Evolutionary conservation across 2,797 vertebrate species (phyloP).

Genomic region (Allobates femoralis): DNA sequence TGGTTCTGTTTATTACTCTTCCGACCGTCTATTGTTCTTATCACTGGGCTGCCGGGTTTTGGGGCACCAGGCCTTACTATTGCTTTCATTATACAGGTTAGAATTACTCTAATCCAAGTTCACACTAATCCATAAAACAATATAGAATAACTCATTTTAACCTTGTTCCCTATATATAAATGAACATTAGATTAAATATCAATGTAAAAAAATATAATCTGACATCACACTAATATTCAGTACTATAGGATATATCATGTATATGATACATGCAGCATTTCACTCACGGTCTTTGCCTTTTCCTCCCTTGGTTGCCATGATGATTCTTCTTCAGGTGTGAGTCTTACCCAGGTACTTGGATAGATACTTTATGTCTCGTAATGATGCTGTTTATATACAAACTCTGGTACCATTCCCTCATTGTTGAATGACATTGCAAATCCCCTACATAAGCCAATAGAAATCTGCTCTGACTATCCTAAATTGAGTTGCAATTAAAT

Average conservation of each 20-base stretch:
- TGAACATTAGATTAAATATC: background rate
- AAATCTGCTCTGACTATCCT: background rate
- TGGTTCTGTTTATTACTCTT: background rate
- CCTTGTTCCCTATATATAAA: background rate
- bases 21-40: background rate
- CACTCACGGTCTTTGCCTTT: conserved; percentile 1
- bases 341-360: too few relatives aligned
- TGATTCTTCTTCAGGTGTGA: background rate
- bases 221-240: background rate
- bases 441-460: background rate
- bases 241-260: background rate
- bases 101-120: background rate
- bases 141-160: background rate
- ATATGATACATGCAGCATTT: background rate
- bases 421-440: background rate
- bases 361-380: background rate
- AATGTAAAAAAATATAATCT: background rate
- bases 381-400: conserved; percentile 28
- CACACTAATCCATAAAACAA: background rate
- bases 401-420: background rate
- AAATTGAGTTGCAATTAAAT: background rate
- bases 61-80: background rate
- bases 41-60: background rate
- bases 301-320: conserved; percentile 19
- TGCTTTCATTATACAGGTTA: background rate